These are phyloP conservation scores for Dendrocopos noguchii DNA, from an alignment of 2,113 vertebrate genomes.

Conservation along the genomic window DNA sequence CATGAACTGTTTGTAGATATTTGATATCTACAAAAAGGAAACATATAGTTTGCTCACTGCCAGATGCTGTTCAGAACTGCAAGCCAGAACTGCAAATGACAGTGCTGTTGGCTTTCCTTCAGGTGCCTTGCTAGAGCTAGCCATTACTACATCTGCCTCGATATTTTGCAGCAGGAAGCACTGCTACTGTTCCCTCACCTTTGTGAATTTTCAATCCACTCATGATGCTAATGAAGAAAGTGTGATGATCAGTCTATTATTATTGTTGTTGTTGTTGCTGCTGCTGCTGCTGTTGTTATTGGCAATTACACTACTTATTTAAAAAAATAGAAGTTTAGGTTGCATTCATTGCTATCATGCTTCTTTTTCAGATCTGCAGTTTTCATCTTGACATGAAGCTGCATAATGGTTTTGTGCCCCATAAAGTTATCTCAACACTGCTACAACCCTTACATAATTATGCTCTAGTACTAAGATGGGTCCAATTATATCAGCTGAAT, in stretches of 20 bases:
- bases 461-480: constrained; percentile 44
- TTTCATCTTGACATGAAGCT: constrained; percentile 16
- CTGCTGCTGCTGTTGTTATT: neutral
- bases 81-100: neutral
- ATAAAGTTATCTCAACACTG: constrained; percentile 42
- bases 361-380: constrained; percentile 51
- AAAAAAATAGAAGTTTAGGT: neutral
- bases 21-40: neutral
- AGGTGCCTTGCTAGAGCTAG: neutral
- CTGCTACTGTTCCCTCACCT: neutral
- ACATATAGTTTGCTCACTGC: neutral
- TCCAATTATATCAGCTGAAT: constrained; percentile 53
- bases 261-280: too few species aligned
- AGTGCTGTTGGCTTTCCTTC: neutral
- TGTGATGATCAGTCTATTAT: neutral
- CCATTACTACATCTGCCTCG: neutral
- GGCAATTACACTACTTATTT: neutral
- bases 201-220: neutral
- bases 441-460: constrained; percentile 62
- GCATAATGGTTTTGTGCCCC: constrained; percentile 3
- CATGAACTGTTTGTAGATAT: neutral
- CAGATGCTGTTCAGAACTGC: neutral
- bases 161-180: too few species aligned
- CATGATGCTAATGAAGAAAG: neutral
- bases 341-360: neutral